Evolutionary conservation across 2,113 vertebrate species (phyloP).

Genomic region (Osmerus mordax): DNA sequence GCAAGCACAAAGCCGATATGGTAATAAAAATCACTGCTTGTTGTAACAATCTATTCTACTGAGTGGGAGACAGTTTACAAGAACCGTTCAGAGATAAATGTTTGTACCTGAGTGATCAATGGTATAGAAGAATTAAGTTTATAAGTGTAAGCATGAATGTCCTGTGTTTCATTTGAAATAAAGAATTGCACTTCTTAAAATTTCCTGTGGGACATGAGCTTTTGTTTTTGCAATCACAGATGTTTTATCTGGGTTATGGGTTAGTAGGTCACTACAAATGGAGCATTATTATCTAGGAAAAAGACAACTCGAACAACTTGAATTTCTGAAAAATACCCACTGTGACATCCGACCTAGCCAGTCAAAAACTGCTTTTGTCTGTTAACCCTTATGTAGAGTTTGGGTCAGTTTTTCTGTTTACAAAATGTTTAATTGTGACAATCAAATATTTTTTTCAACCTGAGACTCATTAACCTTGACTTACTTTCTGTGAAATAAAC

Average conservation of each 20-base stretch:
- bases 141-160: neutral
- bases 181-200: conserved; percentile 17
- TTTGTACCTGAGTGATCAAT: neutral
- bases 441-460: no score
- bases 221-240: conserved; percentile 57
- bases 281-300: conserved; percentile 42
- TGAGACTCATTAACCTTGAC: no score
- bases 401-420: no score
- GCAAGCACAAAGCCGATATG: no score
- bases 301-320: conserved; percentile 21
- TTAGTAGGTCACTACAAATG: conserved; percentile 65
- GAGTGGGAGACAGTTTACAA: neutral
- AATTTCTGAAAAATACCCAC: conserved; percentile 24
- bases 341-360: conserved; percentile 26
- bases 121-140: neutral
- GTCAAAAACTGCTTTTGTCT: conserved; percentile 46
- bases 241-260: conserved; percentile 62
- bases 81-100: no score
- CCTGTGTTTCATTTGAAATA: neutral
- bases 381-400: neutral
- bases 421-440: no score
- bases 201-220: conserved; percentile 60
- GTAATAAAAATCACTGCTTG: no score
- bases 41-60: neutral
- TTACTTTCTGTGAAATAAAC: no score